A percentile compares a stretch with the other conserved stretches of the same genome.
Conservation (phyloP, 2,797 vertebrate genomes). For the Momotus momota region DNA sequence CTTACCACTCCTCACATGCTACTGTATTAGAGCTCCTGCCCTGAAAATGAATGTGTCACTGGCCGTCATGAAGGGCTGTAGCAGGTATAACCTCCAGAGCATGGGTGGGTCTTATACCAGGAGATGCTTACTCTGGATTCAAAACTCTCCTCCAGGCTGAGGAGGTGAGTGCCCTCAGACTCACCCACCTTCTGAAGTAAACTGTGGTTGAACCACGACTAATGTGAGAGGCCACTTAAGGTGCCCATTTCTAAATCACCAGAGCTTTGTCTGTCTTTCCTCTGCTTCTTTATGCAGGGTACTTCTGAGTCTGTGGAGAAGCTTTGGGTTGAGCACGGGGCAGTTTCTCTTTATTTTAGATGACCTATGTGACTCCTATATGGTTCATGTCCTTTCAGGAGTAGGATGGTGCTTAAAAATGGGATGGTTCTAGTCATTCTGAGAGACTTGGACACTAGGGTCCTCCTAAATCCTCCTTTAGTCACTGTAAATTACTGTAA, state of each 20-base stretch:
- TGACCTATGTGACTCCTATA: not conserved
- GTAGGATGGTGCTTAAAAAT: not conserved
- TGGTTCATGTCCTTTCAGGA: not conserved
- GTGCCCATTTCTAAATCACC: not conserved
- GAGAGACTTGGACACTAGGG: not conserved
- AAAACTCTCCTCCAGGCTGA: not conserved
- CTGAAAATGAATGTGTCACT: not conserved
- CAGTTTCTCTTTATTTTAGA: not conserved
- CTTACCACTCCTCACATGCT: not conserved
- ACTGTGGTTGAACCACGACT: not conserved
- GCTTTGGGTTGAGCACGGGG: fast-evolving
- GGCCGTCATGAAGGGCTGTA: not conserved
- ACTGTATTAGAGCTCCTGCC: not conserved
- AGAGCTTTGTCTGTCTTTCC: not conserved
- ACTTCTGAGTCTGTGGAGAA: not conserved
- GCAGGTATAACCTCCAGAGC: not conserved
- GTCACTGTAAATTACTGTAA: not conserved
- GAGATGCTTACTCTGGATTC: not conserved
- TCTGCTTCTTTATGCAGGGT: not conserved
- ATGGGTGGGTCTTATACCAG: not conserved
- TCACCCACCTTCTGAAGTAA: not conserved
- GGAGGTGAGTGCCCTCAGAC: fast-evolving
- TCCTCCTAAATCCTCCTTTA: not conserved
- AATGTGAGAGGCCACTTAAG: not conserved
- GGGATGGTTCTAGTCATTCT: not conserved